Percentiles rank a stretch among this genome's conserved stretches.
These are phyloP conservation scores for Artibeus lituratus DNA, from an alignment of 2,797 vertebrate species.

Conservation along the genomic window DNA sequence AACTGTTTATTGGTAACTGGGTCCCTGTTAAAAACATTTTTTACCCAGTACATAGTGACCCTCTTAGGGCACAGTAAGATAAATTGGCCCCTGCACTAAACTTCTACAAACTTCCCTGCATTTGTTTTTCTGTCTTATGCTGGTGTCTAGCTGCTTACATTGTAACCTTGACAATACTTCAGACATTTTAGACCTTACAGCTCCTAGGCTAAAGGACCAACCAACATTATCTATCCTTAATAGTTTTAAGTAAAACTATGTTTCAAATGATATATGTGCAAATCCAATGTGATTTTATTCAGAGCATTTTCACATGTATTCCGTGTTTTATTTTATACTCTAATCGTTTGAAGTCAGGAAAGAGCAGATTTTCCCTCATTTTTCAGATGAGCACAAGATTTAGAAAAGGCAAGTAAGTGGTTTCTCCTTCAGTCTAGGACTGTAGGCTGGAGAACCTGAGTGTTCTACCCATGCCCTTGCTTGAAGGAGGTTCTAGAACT, in stretches of 20 bases:
- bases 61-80: background rate
- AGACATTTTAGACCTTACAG: constrained; percentile 3
- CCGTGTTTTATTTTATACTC: background rate
- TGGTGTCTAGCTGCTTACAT: background rate
- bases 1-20: background rate
- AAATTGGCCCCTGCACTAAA: background rate
- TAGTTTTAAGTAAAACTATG: background rate
- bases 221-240: background rate
- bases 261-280: background rate
- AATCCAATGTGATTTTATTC: constrained; percentile 27
- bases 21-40: background rate
- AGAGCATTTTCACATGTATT: background rate
- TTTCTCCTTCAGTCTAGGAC: background rate
- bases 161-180: background rate
- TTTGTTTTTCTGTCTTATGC: background rate
- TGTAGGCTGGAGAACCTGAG: background rate
- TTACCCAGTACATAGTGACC: background rate
- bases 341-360: background rate
- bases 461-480: background rate
- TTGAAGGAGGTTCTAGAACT: background rate
- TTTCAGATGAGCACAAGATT: background rate
- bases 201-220: background rate
- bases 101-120: background rate
- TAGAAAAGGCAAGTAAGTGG: background rate
- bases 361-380: background rate